Conservation (phyloP, 2,113 vertebrate genomes). For the Gallinago undulata region DNA sequence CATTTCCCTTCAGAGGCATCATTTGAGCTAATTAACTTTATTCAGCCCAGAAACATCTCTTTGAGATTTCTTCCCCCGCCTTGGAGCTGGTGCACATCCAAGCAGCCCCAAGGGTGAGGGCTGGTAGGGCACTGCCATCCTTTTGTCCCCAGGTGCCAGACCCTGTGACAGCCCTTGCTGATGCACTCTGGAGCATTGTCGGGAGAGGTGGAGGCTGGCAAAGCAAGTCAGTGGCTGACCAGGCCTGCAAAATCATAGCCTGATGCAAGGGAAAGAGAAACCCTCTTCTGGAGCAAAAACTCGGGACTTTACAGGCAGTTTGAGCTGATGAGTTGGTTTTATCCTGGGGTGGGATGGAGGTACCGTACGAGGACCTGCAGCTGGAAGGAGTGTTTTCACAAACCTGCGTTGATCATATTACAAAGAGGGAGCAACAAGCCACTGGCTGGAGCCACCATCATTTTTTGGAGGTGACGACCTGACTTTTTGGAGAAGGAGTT, state of each 20-base stretch:
- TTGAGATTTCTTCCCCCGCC: constrained; percentile 47
- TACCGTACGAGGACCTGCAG: fast-evolving
- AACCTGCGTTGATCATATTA: not conserved
- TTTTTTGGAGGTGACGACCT: not conserved
- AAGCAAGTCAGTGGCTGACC: not conserved
- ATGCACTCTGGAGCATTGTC: fast-evolving
- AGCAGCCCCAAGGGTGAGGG: not conserved
- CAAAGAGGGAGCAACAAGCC: not conserved
- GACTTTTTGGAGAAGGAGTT: not conserved
- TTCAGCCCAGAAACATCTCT: constrained; percentile 69
- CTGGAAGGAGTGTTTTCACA: not conserved
- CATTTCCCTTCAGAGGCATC: constrained; percentile 73
- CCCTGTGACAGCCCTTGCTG: not conserved
- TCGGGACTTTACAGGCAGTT: not conserved
- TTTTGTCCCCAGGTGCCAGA: not conserved
- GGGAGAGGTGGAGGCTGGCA: not conserved
- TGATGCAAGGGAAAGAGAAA: not conserved
- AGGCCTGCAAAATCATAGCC: not conserved
- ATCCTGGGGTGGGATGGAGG: not conserved
- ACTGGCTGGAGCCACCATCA: not conserved
- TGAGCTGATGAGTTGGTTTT: not conserved
- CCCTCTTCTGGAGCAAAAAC: not conserved
- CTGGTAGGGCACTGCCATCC: fast-evolving
- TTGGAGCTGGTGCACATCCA: not conserved
- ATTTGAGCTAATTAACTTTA: constrained; percentile 75